Evolutionary conservation across 2,888 invertebrate genomes (phyloP).

Genomic region (Hirtodrosophila cameraria): DNA sequence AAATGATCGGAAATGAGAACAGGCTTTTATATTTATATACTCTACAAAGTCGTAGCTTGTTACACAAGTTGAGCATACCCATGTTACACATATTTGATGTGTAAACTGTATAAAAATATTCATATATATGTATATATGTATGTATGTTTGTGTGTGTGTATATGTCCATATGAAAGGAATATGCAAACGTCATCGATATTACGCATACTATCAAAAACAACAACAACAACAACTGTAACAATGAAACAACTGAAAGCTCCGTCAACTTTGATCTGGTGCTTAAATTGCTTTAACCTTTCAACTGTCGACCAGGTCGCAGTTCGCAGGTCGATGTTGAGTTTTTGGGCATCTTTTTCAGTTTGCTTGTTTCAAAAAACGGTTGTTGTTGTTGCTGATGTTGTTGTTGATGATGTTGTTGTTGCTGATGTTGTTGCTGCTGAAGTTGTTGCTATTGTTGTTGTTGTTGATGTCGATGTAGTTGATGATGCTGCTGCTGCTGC

Average conservation of each 20-base stretch:
- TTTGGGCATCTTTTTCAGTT: constrained; percentile 10
- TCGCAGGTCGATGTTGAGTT: constrained; percentile 15
- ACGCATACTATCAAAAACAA: constrained; percentile 22
- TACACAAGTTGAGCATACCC: too few species aligned
- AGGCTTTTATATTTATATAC: too few species aligned
- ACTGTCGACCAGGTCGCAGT: constrained; percentile 16
- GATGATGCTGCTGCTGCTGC: neutral
- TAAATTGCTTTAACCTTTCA: constrained; percentile 68
- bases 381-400: neutral
- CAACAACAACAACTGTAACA: constrained; percentile 23
- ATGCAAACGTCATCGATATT: constrained; percentile 71
- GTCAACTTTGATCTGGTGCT: constrained; percentile 33
- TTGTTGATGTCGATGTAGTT: neutral
- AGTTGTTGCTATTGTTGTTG: neutral
- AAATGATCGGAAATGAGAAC: too few species aligned
- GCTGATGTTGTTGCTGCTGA: neutral
- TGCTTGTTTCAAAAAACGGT: constrained; percentile 6
- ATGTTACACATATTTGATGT: too few species aligned
- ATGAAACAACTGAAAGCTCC: constrained; percentile 26
- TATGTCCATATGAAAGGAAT: constrained; percentile 49
- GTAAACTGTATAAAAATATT: constrained; percentile 50
- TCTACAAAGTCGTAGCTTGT: too few species aligned
- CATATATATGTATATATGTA: constrained; percentile 41
- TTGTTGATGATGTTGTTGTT: neutral
- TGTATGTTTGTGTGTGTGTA: constrained; percentile 9